Conservation (phyloP, 2,113 vertebrate genomes). For the Alethe diademata region DNA sequence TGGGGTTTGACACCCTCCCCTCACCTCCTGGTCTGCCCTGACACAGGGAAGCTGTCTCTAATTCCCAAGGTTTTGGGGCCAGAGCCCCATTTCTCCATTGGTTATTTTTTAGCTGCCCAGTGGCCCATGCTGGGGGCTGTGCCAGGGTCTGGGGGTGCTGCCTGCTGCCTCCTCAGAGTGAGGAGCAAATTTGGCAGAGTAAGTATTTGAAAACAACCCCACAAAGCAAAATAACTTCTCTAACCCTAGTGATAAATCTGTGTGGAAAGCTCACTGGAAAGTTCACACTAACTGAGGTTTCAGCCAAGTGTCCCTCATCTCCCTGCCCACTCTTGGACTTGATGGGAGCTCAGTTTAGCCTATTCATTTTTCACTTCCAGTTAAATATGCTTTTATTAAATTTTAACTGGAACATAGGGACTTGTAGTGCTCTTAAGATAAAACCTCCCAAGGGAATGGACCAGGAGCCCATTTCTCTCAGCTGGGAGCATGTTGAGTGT, state of each 20-base stretch:
- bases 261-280: neutral
- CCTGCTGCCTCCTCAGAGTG: neutral
- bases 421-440: neutral
- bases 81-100: neutral
- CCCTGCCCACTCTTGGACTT: neutral
- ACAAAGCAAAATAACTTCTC: neutral
- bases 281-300: neutral
- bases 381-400: neutral
- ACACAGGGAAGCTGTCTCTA: fast-evolving
- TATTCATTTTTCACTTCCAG: neutral
- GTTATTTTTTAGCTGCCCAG: neutral
- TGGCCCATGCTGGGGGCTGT: neutral
- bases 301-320: neutral
- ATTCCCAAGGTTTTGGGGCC: neutral
- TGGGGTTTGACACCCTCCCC: fast-evolving
- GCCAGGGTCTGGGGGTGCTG: neutral
- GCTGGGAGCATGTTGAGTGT: neutral
- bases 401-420: neutral
- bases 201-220: neutral
- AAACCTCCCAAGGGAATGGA: neutral
- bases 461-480: neutral
- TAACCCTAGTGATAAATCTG: neutral
- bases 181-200: neutral
- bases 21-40: fast-evolving
- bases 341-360: neutral